Conservation (phyloP, 1,140 invertebrate species). For the Meloidogyne exigua region DNA sequence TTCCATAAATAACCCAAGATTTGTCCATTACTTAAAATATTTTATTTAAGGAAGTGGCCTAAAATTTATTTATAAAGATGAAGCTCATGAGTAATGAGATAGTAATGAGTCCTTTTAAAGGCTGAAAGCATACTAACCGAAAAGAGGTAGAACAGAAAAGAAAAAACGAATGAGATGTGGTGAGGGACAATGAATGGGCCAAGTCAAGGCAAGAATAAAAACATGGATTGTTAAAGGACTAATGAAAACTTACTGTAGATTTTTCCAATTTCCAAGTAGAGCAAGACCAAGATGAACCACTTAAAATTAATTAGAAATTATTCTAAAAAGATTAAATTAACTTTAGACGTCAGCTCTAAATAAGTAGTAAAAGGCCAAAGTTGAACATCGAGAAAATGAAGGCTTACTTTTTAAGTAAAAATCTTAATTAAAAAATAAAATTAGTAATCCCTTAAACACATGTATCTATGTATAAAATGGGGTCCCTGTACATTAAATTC, state of each 20-base stretch:
- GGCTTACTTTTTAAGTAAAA: background rate
- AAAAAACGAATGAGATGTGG: background rate
- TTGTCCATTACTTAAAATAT: background rate
- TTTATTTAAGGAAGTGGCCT: background rate
- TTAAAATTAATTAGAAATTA: background rate
- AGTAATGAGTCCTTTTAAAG: background rate
- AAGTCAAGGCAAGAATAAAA: background rate
- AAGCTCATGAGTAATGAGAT: background rate
- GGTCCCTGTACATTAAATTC: too few species aligned
- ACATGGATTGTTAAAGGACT: background rate
- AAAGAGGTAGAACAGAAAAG: background rate
- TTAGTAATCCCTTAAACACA: background rate
- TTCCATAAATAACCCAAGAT: background rate
- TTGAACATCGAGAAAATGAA: background rate
- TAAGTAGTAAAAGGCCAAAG: background rate
- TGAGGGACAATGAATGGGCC: background rate
- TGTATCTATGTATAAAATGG: too few species aligned
- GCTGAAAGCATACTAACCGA: background rate
- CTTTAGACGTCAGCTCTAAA: background rate
- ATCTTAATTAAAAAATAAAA: background rate
- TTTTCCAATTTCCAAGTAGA: background rate
- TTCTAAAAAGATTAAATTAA: background rate
- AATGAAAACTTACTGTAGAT: constrained; percentile 2
- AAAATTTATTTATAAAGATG: background rate
- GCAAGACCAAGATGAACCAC: background rate